Base-by-base conservation (phyloP, 1,140 invertebrate genomes). In the Antheraea pernyi region DNA sequence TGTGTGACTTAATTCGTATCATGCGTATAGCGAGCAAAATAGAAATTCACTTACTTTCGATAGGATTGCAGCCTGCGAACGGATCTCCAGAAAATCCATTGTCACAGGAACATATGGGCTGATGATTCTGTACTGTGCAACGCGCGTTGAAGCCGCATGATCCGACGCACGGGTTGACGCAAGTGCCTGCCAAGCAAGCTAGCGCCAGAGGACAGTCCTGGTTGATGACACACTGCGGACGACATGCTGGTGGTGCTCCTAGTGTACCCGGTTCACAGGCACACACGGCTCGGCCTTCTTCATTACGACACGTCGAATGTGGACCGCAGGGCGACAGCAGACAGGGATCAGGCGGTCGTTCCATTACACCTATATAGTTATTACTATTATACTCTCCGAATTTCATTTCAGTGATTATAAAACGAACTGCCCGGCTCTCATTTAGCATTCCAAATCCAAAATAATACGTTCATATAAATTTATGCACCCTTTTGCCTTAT, bases 101-200 rank as follows among this genome's bases (percentile, higher is more conserved):
- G 64, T 95, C 93, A 79, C 97, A 98, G 18, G 95, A 94, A 75
- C 97, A 97, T 73, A 96, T 95, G 0, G 96, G 95, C 75, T 95
- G 94, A 88, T 97, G 96, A 80, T 96, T 95, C 81, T 96, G 95
- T 0, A 95, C 96, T 11, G 92, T 93, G 80, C 97, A 98, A 42
- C 95, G 93, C 0, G 97, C 96, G 82, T 97, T 97, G 59, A 96
- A 95, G 11, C 96, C 96, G 80, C 97, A 98, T 0, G 96, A 96
- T 8, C 97, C 97, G n/a, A 94, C 82, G 75, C 97, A 98, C 6
- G 97, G 96, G 92, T 97, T 96, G 69, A 95, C 93, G 82, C 97
- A 98, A 70, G 94, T 95, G 71, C 96, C 95, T 66, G 94, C 94
- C 22, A 96, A 92, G 80, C 97, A 98, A n/a, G 96, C 95, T 0